These are phyloP conservation scores for Zosterops lateralis DNA, from an alignment of 2,113 vertebrate species.

Conservation along the genomic window DNA sequence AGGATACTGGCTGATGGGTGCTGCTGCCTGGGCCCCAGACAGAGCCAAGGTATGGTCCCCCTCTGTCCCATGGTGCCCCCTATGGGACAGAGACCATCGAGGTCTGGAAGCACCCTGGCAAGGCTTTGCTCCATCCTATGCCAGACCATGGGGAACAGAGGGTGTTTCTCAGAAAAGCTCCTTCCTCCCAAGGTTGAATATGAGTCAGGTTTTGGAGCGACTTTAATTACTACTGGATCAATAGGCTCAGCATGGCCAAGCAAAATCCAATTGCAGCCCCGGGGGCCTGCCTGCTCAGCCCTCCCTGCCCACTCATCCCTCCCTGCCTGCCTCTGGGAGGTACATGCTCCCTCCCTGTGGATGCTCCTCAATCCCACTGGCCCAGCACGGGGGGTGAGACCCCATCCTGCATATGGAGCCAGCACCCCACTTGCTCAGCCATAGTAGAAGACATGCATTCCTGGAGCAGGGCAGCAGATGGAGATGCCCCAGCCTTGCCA, in stretches of 20 bases:
- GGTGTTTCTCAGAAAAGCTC: constrained; percentile 11
- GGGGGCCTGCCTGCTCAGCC: background rate
- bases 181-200: constrained; percentile 57
- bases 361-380: background rate
- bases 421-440: background rate
- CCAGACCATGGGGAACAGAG: background rate
- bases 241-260: constrained; percentile 45
- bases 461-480: fast-evolving
- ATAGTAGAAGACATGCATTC: fast-evolving
- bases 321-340: background rate
- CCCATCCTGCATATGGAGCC: background rate
- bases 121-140: background rate
- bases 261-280: constrained; percentile 49
- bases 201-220: constrained; percentile 64
- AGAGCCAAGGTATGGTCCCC: fast-evolving
- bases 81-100: background rate
- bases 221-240: constrained; percentile 66
- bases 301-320: background rate
- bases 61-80: too few relatives aligned
- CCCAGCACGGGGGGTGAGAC: fast-evolving
- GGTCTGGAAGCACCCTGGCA: background rate
- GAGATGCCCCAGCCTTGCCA: background rate
- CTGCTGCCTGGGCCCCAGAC: background rate
- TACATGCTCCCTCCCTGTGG: fast-evolving
- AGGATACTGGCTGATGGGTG: background rate